These are phyloP conservation scores for Drosophila incognita DNA, from an alignment of 2,888 invertebrate species.

Conservation along the genomic window DNA sequence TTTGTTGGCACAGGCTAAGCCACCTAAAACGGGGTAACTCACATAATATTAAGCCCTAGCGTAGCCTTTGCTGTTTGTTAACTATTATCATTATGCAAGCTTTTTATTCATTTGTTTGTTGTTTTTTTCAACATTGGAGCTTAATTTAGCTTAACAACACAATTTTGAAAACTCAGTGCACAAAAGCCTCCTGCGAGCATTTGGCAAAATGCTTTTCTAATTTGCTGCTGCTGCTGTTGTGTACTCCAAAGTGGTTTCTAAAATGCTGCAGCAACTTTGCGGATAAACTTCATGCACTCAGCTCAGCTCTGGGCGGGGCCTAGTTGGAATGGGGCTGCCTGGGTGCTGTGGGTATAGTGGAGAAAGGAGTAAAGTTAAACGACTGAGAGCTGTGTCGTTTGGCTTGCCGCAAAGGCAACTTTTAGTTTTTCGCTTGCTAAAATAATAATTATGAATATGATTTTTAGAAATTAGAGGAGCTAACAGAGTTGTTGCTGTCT, in stretches of 20 bases:
- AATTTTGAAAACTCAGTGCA: constrained; percentile 16
- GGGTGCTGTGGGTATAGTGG: background rate
- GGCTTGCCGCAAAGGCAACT: constrained; percentile 53
- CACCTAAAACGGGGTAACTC: background rate
- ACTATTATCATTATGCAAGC: constrained; percentile 21
- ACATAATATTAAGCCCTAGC: constrained; percentile 1
- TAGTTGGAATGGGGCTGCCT: background rate
- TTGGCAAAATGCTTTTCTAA: constrained; percentile 43
- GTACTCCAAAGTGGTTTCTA: constrained; percentile 40
- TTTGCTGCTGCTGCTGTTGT: constrained; percentile 28
- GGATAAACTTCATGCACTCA: constrained; percentile 53
- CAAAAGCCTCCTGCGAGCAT: constrained; percentile 23
- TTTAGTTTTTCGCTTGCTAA: constrained; percentile 67
- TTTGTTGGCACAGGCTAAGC: constrained; percentile 16
- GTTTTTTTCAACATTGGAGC: constrained; percentile 17
- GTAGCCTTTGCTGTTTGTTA: constrained; percentile 1
- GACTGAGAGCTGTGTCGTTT: constrained; percentile 26
- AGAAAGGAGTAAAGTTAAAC: constrained; percentile 12
- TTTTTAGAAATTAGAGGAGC: constrained; percentile 56
- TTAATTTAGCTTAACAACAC: constrained; percentile 43
- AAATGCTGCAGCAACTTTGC: constrained; percentile 37
- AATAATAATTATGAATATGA: constrained; percentile 76
- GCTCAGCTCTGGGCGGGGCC: background rate
- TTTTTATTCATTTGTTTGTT: constrained; percentile 14
- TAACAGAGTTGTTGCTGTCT: constrained; percentile 8